Percentiles rank a stretch among this genome's conserved stretches.
Evolutionary conservation across 1,140 invertebrate genomes (phyloP).

Genomic region (Venustaconcha ellipsiformis): DNA sequence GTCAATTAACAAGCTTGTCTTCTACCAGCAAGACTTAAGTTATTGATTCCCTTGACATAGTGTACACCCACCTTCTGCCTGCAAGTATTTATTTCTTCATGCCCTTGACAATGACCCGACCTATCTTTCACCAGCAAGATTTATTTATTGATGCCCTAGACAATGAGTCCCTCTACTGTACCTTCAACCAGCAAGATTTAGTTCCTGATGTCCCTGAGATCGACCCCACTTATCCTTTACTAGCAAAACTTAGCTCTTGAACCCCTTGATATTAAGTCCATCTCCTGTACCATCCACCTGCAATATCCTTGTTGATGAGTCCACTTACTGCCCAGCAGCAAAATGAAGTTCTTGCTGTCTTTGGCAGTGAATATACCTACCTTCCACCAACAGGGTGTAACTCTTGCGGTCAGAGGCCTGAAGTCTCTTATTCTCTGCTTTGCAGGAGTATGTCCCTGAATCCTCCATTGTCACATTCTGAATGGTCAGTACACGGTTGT

Average conservation of each 20-base stretch:
- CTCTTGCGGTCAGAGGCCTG: conserved; percentile 21
- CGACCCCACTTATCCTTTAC: too few relatives aligned
- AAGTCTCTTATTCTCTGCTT: conserved; percentile 76
- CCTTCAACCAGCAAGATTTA: too few relatives aligned
- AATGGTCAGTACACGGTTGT: conserved; percentile 88
- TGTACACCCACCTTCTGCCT: conserved; percentile 77
- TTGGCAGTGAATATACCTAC: conserved; percentile 18
- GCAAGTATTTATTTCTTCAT: conserved; percentile 95
- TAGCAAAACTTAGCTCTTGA: too few relatives aligned
- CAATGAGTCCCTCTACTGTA: too few relatives aligned
- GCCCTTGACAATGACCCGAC: conserved; percentile 72
- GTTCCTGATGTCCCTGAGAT: too few relatives aligned
- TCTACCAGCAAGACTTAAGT: conserved; percentile 37
- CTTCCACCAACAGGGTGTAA: conserved; percentile 40
- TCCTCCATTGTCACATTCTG: conserved; percentile 90
- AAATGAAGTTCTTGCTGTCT: not conserved
- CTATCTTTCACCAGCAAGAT: too few relatives aligned
- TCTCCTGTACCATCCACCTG: not conserved
- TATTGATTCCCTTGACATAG: conserved; percentile 18
- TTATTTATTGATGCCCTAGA: too few relatives aligned
- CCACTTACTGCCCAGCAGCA: not conserved
- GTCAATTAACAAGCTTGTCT: conserved; percentile 24
- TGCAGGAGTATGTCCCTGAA: conserved; percentile 93
- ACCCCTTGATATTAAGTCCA: too few relatives aligned
- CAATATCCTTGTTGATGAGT: not conserved